phyloP scores from a whole-genome alignment of 2,113 vertebrate genomes.

The Eubucco bourcierii region DNA sequence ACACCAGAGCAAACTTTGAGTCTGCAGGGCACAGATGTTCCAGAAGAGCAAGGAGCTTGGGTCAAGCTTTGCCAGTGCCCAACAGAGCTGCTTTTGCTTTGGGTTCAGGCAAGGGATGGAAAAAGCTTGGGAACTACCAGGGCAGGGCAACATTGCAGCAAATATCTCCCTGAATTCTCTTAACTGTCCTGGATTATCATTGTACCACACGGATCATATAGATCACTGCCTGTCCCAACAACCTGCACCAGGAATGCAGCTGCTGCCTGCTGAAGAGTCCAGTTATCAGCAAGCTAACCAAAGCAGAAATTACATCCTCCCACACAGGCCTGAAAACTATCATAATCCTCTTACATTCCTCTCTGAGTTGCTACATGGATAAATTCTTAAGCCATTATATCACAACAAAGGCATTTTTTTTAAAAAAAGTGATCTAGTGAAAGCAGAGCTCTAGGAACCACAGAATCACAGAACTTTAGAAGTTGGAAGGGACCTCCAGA shows the following conservation, averaged over 20 bases:
- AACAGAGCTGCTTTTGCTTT: neutral
- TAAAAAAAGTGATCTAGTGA: neutral
- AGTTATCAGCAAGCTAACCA: neutral
- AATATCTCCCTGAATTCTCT: neutral
- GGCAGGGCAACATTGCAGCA: neutral
- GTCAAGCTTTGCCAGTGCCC: neutral
- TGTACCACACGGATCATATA: rapidly evolving
- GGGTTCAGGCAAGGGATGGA: neutral
- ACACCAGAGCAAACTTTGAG: neutral
- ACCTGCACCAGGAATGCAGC: neutral
- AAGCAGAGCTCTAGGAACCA: neutral
- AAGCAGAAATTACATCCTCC: neutral
- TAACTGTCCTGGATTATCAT: rapidly evolving
- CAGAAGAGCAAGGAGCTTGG: neutral
- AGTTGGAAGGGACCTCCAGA: no score
- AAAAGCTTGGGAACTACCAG: neutral
- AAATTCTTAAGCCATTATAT: neutral
- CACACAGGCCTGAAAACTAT: neutral
- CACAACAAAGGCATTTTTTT: neutral
- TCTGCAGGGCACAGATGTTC: neutral
- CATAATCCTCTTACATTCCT: neutral
- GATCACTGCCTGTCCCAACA: neutral
- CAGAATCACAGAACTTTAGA: no score
- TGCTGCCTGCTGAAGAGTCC: neutral
- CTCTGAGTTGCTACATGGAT: neutral